These are phyloP conservation scores for Galerucella nymphaeae DNA, from an alignment of 2,888 invertebrate species.

Conservation along the genomic window DNA sequence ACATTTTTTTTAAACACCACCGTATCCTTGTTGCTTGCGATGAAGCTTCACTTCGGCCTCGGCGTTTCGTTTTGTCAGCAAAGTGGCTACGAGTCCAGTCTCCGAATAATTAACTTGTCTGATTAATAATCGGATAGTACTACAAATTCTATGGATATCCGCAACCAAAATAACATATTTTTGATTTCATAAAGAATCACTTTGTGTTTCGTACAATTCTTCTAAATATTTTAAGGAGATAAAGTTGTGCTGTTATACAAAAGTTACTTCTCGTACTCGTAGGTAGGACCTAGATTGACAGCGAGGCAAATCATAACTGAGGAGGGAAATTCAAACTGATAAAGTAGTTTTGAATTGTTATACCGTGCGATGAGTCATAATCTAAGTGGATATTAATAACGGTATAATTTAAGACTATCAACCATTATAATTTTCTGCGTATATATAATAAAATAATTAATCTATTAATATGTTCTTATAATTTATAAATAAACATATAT, in stretches of 20 bases:
- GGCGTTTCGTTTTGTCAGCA: neutral
- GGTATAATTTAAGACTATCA: neutral
- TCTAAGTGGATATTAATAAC: neutral
- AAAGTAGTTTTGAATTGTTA: neutral
- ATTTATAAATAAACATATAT: neutral
- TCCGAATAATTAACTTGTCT: neutral
- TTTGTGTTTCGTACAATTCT: no score
- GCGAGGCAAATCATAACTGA: no score
- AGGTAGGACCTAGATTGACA: no score
- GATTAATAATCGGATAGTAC: neutral
- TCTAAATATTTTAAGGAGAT: no score
- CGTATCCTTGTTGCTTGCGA: neutral
- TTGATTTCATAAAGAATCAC: no score
- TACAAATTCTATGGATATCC: neutral
- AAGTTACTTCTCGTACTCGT: no score
- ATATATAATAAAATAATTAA: neutral
- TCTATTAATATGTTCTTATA: neutral
- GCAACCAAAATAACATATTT: neutral
- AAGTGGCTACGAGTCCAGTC: neutral
- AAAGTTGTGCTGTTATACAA: no score
- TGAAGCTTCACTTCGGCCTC: neutral
- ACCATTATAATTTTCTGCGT: neutral
- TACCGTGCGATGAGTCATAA: neutral
- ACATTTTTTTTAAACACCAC: neutral
- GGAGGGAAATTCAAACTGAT: constrained; percentile 4